Percentiles rank a stretch among this genome's conserved stretches.
phyloP scores from a whole-genome alignment of 2,888 invertebrate species.

The Heteromyza rotundicornis region DNA sequence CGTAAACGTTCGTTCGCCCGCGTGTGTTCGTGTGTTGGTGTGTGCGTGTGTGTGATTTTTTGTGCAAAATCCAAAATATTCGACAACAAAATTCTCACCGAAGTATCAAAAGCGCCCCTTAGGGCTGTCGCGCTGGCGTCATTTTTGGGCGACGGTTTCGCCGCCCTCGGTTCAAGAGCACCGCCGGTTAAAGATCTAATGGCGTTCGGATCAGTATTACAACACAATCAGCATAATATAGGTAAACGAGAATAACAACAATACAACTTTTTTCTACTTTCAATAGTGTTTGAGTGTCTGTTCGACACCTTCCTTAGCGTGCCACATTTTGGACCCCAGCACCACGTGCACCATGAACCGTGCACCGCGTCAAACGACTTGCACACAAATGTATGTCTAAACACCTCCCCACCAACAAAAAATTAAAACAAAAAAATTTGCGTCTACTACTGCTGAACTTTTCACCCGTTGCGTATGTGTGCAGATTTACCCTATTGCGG shows the following conservation, averaged over 20 bases:
- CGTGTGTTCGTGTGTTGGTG: constrained; percentile 7
- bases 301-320: too few species aligned
- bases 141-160: constrained; percentile 64
- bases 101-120: constrained; percentile 63
- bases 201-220: constrained; percentile 63
- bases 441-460: too few species aligned
- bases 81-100: constrained; percentile 63
- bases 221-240: constrained; percentile 63
- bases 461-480: constrained; percentile 5
- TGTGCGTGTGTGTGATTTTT: constrained; percentile 23
- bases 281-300: too few species aligned
- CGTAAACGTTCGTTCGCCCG: constrained; percentile 9
- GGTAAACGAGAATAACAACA: constrained; percentile 55
- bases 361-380: too few species aligned
- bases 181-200: constrained; percentile 64
- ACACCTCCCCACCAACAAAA: too few species aligned
- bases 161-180: constrained; percentile 63
- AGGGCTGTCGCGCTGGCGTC: constrained; percentile 65
- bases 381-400: too few species aligned
- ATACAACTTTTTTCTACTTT: too few species aligned
- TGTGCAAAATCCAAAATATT: constrained; percentile 41
- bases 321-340: too few species aligned
- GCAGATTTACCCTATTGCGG: background rate
- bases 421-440: too few species aligned
- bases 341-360: too few species aligned